phyloP scores from a whole-genome alignment of 2,113 vertebrate species.

The Cyphomyrus plagiostoma region DNA sequence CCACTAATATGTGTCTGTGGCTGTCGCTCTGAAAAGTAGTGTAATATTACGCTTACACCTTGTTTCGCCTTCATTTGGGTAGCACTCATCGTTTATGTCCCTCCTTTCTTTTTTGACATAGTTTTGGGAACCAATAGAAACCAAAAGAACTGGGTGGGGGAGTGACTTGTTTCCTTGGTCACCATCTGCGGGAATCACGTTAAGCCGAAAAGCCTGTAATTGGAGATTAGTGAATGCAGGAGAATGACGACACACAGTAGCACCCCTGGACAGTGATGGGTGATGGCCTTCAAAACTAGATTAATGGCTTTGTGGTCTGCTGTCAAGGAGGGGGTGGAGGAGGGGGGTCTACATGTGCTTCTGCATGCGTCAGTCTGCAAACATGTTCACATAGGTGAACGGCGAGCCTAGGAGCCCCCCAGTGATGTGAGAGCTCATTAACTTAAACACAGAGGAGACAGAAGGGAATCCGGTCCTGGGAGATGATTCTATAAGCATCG shows the following conservation, averaged over 20 bases:
- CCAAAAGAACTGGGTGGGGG: background rate
- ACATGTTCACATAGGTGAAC: background rate
- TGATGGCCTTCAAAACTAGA: conserved; percentile 6
- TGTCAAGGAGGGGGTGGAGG: background rate
- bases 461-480: background rate
- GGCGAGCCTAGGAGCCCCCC: background rate
- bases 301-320: background rate
- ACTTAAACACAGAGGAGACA: background rate
- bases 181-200: background rate
- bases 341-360: background rate
- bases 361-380: background rate
- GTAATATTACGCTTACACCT: background rate
- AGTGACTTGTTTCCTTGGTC: background rate
- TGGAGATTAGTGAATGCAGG: background rate
- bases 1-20: background rate
- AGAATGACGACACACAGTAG: background rate
- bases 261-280: conserved; percentile 13
- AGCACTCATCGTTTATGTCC: background rate
- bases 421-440: background rate
- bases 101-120: background rate
- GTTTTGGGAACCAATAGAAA: background rate
- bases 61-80: background rate
- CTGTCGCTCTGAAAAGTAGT: background rate
- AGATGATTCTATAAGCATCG: background rate
- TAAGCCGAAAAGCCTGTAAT: background rate